phyloP scores from a whole-genome alignment of 2,797 vertebrate species.

The Urocyon cinereoargenteus region DNA sequence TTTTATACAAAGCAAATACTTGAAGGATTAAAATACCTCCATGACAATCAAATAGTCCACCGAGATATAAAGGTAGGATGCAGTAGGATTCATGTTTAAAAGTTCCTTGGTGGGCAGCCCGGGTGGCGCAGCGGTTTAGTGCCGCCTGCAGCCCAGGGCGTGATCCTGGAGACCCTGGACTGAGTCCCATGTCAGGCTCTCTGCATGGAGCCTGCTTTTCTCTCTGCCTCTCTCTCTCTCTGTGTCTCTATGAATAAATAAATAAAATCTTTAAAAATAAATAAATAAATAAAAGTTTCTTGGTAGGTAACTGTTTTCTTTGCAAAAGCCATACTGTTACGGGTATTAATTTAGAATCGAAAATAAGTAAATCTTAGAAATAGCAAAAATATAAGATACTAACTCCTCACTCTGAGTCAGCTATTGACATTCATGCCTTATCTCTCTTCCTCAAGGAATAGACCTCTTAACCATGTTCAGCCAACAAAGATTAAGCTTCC shows the following conservation, averaged over 20 bases:
- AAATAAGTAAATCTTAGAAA: not conserved
- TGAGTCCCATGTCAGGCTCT: too few relatives aligned
- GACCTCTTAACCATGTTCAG: not conserved
- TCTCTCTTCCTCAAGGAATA: not conserved
- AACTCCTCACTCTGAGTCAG: not conserved
- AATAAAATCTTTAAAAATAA: not conserved
- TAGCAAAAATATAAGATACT: not conserved
- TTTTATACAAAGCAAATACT: constrained; percentile 99
- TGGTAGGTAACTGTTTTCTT: constrained; percentile 37
- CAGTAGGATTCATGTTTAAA: not conserved
- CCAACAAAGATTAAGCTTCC: not conserved
- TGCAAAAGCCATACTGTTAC: not conserved
- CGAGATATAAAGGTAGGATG: constrained; percentile 96
- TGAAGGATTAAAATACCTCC: constrained; percentile 98
- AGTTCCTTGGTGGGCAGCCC: constrained; percentile 1
- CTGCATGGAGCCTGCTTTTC: too few relatives aligned
- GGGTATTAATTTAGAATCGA: not conserved
- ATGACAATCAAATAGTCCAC: constrained; percentile 99
- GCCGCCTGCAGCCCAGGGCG: too few relatives aligned
- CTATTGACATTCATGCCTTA: not conserved
- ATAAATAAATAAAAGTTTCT: not conserved
- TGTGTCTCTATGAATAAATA: too few relatives aligned
- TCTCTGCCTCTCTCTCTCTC: too few relatives aligned
- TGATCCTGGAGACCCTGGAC: too few relatives aligned
- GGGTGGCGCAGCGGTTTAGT: too few relatives aligned